Base-by-base conservation (phyloP, 2,113 vertebrate genomes). In the Paralichthys olivaceus region DNA sequence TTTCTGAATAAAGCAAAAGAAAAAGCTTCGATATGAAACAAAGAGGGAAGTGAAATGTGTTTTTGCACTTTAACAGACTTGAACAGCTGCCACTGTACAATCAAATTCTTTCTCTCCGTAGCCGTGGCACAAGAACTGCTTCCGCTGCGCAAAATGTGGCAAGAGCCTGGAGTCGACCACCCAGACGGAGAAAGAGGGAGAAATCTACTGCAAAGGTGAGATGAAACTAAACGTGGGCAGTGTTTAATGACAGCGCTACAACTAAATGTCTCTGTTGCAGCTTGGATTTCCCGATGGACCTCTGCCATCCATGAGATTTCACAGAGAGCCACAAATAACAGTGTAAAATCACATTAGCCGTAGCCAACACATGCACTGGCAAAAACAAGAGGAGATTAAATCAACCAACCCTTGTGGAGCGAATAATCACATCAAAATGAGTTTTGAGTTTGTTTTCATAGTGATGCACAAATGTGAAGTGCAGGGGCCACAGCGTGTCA, bases 131-230 rank as follows among this genome's bases (percentile, higher is more conserved):
- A 98, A 97, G 94, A 97, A 96, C 90, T 99, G 98, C 79, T 99
- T 99, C 92, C 95, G 97, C 51, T 99, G 98, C 89, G 97, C 97
- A 51, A 99, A 98, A 63, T 99, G 98, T 90, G 97, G 97, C 12
- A 99, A 97, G 91, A 96, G 97, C 83, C 93, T 99, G 83, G 98
- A 98, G 87, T 99, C 98, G 7, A 98, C 97, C 70, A 99, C 97
- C 56, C 91, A 97, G 90, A 98, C 97, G 0, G 98, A 99, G 90
- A 98, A 98, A 82, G 97, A 99, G 0, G 97, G 98, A 53, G 98
- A 99, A 92, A 98, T 99, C 91, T 99, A 98, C 91, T 99, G 98
- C 93, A 99, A 99, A 97, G 96, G 98, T 99, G 63, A 80, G 79
- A 22, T 0, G 1, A 5, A 26, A 3, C 7, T 0, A n/a, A 34